Evolutionary conservation across 2,797 vertebrate species (phyloP).

Genomic region (Pantherophis vulpinus): DNA sequence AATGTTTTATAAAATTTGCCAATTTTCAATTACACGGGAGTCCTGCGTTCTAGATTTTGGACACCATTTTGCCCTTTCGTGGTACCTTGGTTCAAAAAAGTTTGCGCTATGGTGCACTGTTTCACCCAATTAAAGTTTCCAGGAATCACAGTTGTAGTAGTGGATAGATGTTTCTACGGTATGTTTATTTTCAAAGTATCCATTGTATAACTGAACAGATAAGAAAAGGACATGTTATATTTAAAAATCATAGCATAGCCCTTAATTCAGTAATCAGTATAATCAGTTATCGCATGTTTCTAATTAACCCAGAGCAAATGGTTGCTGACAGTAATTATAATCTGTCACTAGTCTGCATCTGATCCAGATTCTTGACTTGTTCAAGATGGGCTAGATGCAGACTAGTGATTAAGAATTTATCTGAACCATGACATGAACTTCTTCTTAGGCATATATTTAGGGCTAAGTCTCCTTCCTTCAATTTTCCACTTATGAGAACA

Average conservation of each 20-base stretch:
- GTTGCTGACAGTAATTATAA: constrained; percentile 53
- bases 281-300: constrained; percentile 43
- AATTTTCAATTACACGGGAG: neutral
- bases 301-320: constrained; percentile 64
- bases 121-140: neutral
- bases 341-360: constrained; percentile 20
- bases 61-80: neutral
- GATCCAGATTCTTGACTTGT: neutral
- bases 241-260: neutral
- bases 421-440: neutral
- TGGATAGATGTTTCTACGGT: neutral
- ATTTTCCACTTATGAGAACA: neutral
- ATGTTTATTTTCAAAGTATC: neutral
- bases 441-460: neutral
- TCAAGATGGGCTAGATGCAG: neutral
- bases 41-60: neutral
- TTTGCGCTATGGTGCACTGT: neutral
- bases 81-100: neutral
- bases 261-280: constrained; percentile 47
- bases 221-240: neutral
- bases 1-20: neutral
- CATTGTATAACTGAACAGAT: neutral
- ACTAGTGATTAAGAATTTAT: neutral
- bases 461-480: neutral
- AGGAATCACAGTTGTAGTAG: neutral